A percentile compares a stretch with the other conserved stretches of the same genome.
These are phyloP conservation scores for Dipodomys stephensi DNA, from an alignment of 2,113 vertebrate genomes.

Conservation along the genomic window DNA sequence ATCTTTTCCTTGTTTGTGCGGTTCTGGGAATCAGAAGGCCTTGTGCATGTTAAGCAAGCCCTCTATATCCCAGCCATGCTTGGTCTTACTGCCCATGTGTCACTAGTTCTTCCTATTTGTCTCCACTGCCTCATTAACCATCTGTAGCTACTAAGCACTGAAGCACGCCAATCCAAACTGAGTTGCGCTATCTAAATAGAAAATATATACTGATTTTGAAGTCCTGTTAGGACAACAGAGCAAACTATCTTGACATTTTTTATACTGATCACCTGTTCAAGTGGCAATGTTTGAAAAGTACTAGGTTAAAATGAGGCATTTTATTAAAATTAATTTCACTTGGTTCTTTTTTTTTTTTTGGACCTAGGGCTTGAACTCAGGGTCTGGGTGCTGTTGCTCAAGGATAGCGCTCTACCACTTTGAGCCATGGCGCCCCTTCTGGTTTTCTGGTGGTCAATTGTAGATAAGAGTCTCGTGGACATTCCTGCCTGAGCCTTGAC, in stretches of 20 bases:
- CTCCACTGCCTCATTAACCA: background rate
- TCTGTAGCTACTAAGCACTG: background rate
- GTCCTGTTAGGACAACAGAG: background rate
- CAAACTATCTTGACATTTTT: background rate
- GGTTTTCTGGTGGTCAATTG: no score
- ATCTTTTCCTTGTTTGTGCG: no score
- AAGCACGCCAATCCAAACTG: background rate
- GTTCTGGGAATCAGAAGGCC: no score
- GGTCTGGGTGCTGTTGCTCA: no score
- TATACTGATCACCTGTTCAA: background rate
- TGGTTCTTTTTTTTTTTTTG: no score
- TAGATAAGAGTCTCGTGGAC: no score
- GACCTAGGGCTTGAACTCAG: no score
- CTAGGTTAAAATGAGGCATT: background rate
- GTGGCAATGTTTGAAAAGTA: background rate
- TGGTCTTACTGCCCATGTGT: rapidly evolving
- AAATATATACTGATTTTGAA: background rate
- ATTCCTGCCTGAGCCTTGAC: no score
- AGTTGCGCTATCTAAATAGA: background rate
- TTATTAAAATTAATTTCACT: background rate
- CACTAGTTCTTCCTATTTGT: background rate
- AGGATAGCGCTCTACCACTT: no score
- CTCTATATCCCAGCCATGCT: background rate
- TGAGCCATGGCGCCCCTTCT: no score
- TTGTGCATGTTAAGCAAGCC: no score